Conservation (phyloP, 2,888 invertebrate species). For the Auanema sp. region DNA sequence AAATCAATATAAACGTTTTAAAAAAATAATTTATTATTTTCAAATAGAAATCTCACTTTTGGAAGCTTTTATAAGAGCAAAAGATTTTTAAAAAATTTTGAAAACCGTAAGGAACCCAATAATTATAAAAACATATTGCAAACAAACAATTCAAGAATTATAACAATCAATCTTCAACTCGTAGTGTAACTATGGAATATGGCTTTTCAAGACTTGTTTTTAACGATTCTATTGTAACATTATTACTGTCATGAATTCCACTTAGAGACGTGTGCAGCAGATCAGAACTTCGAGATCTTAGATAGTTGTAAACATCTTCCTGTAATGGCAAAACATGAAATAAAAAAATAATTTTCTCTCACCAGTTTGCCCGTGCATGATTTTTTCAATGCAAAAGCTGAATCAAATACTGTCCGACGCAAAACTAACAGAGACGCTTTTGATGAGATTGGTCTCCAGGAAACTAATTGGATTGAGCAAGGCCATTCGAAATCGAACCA, state of each 20-base stretch:
- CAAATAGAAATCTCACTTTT: too few relatives aligned
- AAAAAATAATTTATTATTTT: too few relatives aligned
- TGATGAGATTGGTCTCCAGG: constrained; percentile 11
- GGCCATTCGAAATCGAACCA: constrained; percentile 11
- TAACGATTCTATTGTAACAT: constrained; percentile 2
- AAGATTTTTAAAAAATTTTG: too few relatives aligned
- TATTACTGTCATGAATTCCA: background rate
- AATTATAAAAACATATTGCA: too few relatives aligned
- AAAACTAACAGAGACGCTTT: constrained; percentile 11
- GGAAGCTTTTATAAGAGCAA: too few relatives aligned
- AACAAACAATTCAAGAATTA: too few relatives aligned
- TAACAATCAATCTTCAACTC: too few relatives aligned
- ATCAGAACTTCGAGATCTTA: background rate
- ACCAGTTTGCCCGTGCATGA: background rate
- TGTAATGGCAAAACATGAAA: background rate
- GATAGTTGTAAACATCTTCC: background rate
- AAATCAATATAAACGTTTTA: too few relatives aligned
- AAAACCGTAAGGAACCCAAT: too few relatives aligned
- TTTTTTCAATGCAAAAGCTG: background rate
- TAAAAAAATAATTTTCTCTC: background rate
- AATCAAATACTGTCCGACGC: constrained; percentile 2
- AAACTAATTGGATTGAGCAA: constrained; percentile 19
- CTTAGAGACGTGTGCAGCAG: background rate
- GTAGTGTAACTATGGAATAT: background rate
- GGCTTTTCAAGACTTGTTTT: constrained; percentile 1